Evolutionary conservation across 2,888 invertebrate species (phyloP), one percentile per base, ranked within the genome.

Genomic region (Apomyelois bistriatella): DNA sequence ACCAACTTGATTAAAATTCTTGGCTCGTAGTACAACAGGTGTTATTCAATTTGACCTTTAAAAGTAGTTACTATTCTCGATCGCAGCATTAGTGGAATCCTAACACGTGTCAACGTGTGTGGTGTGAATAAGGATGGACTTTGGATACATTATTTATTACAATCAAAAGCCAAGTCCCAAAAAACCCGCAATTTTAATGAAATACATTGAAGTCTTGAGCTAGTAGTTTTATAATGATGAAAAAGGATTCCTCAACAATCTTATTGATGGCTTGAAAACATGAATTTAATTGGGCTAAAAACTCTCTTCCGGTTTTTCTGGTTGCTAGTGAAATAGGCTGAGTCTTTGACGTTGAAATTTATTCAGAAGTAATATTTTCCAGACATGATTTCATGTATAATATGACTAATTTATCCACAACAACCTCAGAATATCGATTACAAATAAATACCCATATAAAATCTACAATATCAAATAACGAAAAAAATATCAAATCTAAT

Each of bases 11-110:
- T 66, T 60, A 59, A 57, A 48, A 66, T 65, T 66, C 65, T 53
- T 48, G n/a, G 22, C 12, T 32, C 50, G 54, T 53, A 42, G 2
- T 9, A 6, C 40, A 38, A 12, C 35, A 56, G 57, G 54, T 40
- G 53, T 56, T 57, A 54, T 57, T 59, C 55, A 61, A 66, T 60
- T 57, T 67, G 71, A 75, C 76, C 76, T 76, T 75, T 72, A 70
- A 65, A 22, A 22, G 22, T n/a, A n/a, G 22, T 5, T 22, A 22
- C 22, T 22, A 5, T 22, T 68, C 68, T 64, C 52, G 69, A 69
- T 62, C 58, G 52, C 57, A 16, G 53, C 56, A 30, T 10, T 16
- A 46, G 32, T 0, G 5, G 10, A 46, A 30, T 46, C 16, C 15
- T 32, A 46, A 32, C 46, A 46, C 43, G 43, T 43, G 13, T 30